These are phyloP conservation scores for Mycetomoellerius zeteki DNA, from an alignment of 1,140 invertebrate genomes.

Conservation along the genomic window DNA sequence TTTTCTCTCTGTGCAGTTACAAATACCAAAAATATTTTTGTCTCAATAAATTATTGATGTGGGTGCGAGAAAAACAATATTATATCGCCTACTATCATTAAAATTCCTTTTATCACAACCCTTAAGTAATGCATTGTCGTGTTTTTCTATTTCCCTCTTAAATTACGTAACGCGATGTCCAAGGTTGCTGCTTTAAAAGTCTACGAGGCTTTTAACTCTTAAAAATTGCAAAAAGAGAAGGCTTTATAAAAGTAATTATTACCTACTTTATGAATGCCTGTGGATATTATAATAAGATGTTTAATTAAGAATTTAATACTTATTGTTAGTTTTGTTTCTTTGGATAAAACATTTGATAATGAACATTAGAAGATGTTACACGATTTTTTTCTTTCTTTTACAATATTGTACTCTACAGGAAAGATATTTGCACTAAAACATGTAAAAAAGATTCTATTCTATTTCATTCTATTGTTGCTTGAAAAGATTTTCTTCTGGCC, in stretches of 20 bases:
- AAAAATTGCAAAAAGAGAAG: conserved; percentile 7
- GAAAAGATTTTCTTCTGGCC: conserved; percentile 28
- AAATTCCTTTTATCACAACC: conserved; percentile 10
- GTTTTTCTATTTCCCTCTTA: conserved; percentile 8
- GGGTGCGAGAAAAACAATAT: neutral
- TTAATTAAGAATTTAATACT: neutral
- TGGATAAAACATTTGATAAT: neutral
- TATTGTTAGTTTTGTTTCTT: neutral
- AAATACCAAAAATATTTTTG: too few relatives aligned
- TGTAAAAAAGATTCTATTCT: neutral
- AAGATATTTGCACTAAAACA: neutral
- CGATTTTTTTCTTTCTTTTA: neutral
- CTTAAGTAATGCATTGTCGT: conserved; percentile 4
- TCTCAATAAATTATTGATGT: neutral
- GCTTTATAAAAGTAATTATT: neutral
- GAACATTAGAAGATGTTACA: neutral
- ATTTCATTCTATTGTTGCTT: neutral
- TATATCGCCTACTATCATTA: neutral
- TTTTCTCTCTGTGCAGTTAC: too few relatives aligned
- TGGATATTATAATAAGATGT: neutral
- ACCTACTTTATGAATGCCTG: neutral
- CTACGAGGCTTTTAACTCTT: conserved; percentile 10
- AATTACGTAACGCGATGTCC: conserved; percentile 14
- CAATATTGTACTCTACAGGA: neutral
- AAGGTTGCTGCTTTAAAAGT: neutral